Base-by-base conservation (phyloP, 2,113 vertebrate species). In the Psilopogon haemacephalus region DNA sequence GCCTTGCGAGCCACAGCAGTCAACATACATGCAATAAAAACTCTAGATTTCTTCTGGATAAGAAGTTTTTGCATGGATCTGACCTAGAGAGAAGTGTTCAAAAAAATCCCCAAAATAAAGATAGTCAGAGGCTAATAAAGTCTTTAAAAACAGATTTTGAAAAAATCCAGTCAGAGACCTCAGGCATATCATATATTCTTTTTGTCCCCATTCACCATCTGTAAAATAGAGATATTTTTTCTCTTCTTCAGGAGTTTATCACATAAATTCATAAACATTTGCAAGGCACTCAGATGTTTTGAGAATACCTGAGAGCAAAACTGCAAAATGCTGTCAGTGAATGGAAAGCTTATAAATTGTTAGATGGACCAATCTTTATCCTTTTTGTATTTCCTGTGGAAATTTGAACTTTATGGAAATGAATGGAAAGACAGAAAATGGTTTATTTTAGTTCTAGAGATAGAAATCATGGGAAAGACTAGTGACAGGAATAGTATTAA, bases 191-290 rank as follows among this genome's bases (percentile, higher is more conserved):
- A 44, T 33, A 87, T 89, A 54, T 18, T 94, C 42, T 72, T 79
- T 89, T 42, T 75, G 21, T 79, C 59, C 82, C 50, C 40, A 50
- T 87, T 87, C 37, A 91, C 38, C 93, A 91, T 71, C 78, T 96
- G 87, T 84, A 87, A 89, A 84, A 87, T 27, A 71, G 68, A 95
- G 89, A 96, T 95, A 96, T 70, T 76, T 83, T 87, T 95, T 89
- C 63, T 90, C 48, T 80, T 86, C 71, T 95, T 55, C 10, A 70
- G 30, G 55, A 94, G n/a, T 50, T 87, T 88, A 69, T 50, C 83
- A 26, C 44, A 83, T 76, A 89, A 83, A 91, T 70, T 92, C 68
- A 83, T 89, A 91, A 87, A 83, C n/a, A 75, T 69, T 94, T 94
- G 24, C 62, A 92, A 92, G 70, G 48, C 86, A 65, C 54, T 92